A percentile compares a stretch with the other conserved stretches of the same genome.
Conservation (phyloP, 2,888 invertebrate genomes). For the Ornithoptera alexandrae region DNA sequence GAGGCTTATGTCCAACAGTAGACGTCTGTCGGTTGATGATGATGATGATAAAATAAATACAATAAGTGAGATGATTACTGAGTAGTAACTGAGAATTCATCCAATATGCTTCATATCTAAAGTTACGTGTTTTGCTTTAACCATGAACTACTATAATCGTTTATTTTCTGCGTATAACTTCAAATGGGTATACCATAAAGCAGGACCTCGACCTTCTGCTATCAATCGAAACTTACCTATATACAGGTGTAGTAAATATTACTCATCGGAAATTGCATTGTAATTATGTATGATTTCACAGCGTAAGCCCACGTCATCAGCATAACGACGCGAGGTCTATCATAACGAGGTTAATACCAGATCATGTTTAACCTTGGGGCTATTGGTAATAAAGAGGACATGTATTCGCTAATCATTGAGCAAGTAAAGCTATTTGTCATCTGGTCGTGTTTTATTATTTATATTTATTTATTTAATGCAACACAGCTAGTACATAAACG, state of each 20-base stretch:
- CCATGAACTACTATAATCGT: too few species aligned
- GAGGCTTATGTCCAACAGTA: too few species aligned
- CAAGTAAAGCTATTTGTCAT: conserved; percentile 11
- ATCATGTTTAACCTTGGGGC: conserved; percentile 18
- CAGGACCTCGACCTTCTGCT: background rate
- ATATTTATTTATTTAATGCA: background rate
- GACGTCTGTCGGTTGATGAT: too few species aligned
- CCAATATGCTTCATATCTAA: too few species aligned
- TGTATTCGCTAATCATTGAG: conserved; percentile 10
- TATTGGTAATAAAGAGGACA: background rate
- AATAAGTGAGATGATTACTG: too few species aligned
- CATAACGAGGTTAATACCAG: conserved; percentile 18
- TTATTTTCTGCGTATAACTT: too few species aligned
- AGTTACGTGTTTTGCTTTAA: too few species aligned
- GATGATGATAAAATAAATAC: too few species aligned
- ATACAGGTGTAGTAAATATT: background rate
- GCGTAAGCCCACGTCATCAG: background rate
- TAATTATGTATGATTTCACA: background rate
- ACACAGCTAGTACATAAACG: too few species aligned
- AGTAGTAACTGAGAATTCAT: too few species aligned
- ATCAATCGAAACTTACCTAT: background rate
- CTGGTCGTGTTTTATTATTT: background rate
- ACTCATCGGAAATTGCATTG: conserved; percentile 1
- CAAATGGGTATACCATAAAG: too few species aligned
- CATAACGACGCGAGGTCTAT: background rate